These are phyloP conservation scores for Zingel zingel DNA, from an alignment of 2,113 vertebrate species.

Conservation along the genomic window DNA sequence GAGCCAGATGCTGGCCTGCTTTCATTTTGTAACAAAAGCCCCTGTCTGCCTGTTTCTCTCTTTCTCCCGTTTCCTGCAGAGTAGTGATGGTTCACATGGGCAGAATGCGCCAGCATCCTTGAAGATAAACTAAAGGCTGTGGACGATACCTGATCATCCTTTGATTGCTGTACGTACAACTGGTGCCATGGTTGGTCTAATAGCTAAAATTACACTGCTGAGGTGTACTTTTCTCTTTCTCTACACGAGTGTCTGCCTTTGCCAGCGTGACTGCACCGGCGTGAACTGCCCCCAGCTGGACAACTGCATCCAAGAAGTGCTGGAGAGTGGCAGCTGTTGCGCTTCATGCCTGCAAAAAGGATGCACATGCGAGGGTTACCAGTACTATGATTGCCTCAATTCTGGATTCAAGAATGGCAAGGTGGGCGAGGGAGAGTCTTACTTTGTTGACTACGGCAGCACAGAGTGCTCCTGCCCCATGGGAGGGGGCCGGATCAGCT, in stretches of 20 bases:
- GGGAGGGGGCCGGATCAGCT: constrained; percentile 94
- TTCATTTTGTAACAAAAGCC: constrained; percentile 80
- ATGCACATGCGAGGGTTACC: constrained; percentile 94
- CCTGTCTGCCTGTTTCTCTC: constrained; percentile 30
- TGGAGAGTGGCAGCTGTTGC: constrained; percentile 89
- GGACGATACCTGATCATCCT: constrained; percentile 24
- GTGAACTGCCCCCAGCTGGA: constrained; percentile 87
- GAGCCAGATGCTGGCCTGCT: constrained; percentile 85
- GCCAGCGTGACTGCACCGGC: constrained; percentile 89
- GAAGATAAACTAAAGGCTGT: constrained; percentile 41
- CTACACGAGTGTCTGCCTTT: constrained; percentile 21
- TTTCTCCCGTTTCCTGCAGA: constrained; percentile 51
- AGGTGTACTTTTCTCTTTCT: constrained; percentile 72
- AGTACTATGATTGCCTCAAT: constrained; percentile 94
- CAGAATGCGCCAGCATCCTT: constrained; percentile 49
- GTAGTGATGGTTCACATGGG: constrained; percentile 56
- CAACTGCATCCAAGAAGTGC: constrained; percentile 91
- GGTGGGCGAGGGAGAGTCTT: constrained; percentile 93
- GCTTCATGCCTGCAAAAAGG: constrained; percentile 89
- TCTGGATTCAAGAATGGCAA: constrained; percentile 92
- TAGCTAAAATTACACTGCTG: constrained; percentile 59
- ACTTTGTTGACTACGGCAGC: constrained; percentile 97
- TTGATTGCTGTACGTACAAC: constrained; percentile 25
- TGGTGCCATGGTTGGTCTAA: constrained; percentile 70
- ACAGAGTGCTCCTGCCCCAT: constrained; percentile 94